Evolutionary conservation across 2,797 vertebrate species (phyloP).

Genomic region (Rhinoraja longicauda): DNA sequence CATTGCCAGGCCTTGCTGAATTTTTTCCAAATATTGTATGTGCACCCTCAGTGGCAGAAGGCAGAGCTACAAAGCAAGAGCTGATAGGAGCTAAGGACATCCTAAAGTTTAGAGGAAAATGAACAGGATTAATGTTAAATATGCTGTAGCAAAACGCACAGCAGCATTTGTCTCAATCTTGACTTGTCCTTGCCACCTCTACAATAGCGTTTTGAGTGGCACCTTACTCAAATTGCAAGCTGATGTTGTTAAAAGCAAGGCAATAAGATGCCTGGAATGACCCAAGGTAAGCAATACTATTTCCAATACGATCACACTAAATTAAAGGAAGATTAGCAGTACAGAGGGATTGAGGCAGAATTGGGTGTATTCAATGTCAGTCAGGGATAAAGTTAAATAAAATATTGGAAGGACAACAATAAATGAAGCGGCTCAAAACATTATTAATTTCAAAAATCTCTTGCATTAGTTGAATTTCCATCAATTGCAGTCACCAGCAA

Average conservation of each 20-base stretch:
- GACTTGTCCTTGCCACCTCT: background rate
- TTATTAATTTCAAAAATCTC: too few species aligned
- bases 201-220: background rate
- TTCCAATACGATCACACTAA: background rate
- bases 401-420: too few species aligned
- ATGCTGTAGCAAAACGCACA: background rate
- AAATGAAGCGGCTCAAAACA: too few species aligned
- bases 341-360: too few species aligned
- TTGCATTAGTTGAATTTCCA: too few species aligned
- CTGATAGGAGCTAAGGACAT: constrained; percentile 65
- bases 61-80: constrained; percentile 65
- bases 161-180: background rate
- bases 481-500: background rate
- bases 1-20: constrained; percentile 65
- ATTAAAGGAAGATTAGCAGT: background rate
- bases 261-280: background rate
- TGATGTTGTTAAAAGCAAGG: background rate
- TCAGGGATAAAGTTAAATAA: too few species aligned
- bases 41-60: constrained; percentile 58
- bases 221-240: background rate
- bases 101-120: constrained; percentile 48
- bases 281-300: background rate
- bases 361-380: too few species aligned
- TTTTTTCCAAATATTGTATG: constrained; percentile 68
- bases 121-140: background rate